Conservation (phyloP, 1,140 invertebrate species). For the Euwallacea fornicatus region DNA sequence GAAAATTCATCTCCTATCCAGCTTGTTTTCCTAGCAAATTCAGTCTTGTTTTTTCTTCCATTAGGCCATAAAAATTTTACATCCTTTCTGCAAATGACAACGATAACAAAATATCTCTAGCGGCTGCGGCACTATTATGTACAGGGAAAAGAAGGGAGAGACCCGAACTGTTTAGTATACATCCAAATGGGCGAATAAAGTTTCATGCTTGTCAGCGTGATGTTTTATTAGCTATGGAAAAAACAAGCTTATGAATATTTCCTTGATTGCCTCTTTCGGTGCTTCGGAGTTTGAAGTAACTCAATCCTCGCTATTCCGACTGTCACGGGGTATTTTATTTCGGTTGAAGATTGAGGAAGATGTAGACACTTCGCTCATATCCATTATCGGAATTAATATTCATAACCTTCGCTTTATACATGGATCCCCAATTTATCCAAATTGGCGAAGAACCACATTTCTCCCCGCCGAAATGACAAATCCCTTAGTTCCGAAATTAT, state of each 20-base stretch:
- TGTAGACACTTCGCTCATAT: background rate
- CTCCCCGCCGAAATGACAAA: constrained; percentile 18
- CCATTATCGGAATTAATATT: constrained; percentile 8
- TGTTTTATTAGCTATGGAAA: constrained; percentile 25
- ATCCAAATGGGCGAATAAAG: constrained; percentile 28
- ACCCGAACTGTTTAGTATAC: constrained; percentile 22
- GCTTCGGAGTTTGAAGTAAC: too few species aligned
- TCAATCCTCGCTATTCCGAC: too few species aligned
- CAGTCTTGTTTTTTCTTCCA: constrained; percentile 14
- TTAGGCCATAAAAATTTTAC: constrained; percentile 26
- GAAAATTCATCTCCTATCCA: background rate
- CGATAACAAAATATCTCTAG: constrained; percentile 17
- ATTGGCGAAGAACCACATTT: constrained; percentile 17
- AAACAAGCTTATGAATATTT: constrained; percentile 30
- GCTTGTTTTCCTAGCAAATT: constrained; percentile 4
- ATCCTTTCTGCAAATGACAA: constrained; percentile 18
- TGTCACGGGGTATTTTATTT: too few species aligned
- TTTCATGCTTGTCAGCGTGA: constrained; percentile 29
- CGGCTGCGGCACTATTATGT: constrained; percentile 14
- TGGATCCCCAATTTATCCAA: constrained; percentile 8
- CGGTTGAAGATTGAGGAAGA: background rate
- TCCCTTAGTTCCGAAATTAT: constrained; percentile 21
- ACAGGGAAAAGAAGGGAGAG: constrained; percentile 7
- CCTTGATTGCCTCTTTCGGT: background rate
- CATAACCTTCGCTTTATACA: constrained; percentile 4